A percentile compares a stretch with the other conserved stretches of the same genome.
Evolutionary conservation across 2,113 vertebrate genomes (phyloP).

Genomic region (Leptobrachium leishanense): DNA sequence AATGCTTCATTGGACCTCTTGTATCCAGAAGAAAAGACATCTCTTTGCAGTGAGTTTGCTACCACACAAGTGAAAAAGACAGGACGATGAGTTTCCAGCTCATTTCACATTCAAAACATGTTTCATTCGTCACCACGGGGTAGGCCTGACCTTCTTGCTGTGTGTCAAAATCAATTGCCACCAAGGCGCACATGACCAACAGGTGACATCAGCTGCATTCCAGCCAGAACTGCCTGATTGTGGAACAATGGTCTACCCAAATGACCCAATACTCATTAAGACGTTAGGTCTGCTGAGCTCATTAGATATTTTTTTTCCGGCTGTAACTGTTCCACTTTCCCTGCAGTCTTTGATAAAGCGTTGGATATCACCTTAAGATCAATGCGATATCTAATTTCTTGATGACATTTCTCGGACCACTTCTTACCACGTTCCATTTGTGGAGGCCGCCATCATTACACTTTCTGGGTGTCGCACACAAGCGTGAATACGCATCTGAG

Average conservation of each 20-base stretch:
- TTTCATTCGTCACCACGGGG: constrained; percentile 86
- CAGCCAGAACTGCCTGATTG: background rate
- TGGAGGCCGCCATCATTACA: too few species aligned
- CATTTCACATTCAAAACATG: constrained; percentile 82
- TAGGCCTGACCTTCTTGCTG: constrained; percentile 69
- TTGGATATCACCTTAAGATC: too few species aligned
- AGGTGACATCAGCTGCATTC: background rate
- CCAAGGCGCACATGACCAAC: background rate
- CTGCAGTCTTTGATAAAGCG: too few species aligned
- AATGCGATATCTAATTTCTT: too few species aligned
- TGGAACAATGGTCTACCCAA: background rate
- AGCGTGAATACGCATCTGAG: too few species aligned
- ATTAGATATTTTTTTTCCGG: too few species aligned
- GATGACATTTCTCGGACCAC: too few species aligned
- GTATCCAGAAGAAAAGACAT: constrained; percentile 76
- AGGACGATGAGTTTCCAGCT: constrained; percentile 91
- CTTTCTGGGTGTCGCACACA: too few species aligned
- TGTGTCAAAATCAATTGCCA: constrained; percentile 54
- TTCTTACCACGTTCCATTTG: too few species aligned
- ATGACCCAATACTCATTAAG: too few species aligned
- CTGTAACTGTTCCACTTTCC: too few species aligned
- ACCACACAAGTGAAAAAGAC: constrained; percentile 70
- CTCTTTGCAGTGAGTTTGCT: constrained; percentile 72
- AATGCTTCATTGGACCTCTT: constrained; percentile 87
- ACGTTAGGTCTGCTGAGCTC: too few species aligned